Base-by-base conservation (phyloP, 2,888 invertebrate genomes). In the Nematopogon swammerdamellus region DNA sequence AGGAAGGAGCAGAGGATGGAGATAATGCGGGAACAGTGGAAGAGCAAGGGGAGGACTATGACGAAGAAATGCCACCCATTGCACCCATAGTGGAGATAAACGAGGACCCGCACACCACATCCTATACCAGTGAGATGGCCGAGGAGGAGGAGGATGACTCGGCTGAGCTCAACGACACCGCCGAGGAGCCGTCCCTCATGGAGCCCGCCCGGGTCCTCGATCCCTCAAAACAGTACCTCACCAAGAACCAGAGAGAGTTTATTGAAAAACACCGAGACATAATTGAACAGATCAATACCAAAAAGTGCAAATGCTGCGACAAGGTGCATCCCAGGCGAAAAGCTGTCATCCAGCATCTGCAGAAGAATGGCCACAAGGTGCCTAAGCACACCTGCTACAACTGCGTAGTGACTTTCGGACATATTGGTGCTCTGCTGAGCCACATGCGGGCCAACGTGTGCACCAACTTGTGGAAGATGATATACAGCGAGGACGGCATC, bases 361-460 rank as follows among this genome's bases (percentile, higher is more conserved):
- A 81, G 60, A 81, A 81, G 63, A 81, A 77, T 60, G 80, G 80
- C 2, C 71, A 75, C 52, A 79, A 77, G 66, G 83, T 85, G 47
- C 84, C 84, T 1, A 82, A 83, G 56, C 84, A 82, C 56, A 84
- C 85, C 0, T 85, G 85, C 58, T 85, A 84, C 56, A 82, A 82
- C 59, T 85, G 85, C 59, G 82, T 84, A 52, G 68, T 84, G 20
- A 83, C 84, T 0, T 84, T 83, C 53, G 71, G 70, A 4, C 80
- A 80, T 54, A 80, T 81, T 51, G 80, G 80, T 18, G 80, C 80
- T 29, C 58, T 81, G 20, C 66, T 81, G 3, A 80, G 80, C 56
- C 80, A 81, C 55, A 81, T 81, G 80, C 64, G 80, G 53, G 70
- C 79, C 5, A 77, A 80, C 50, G 64, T 69, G 36, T 81, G 80